Evolutionary conservation across 2,113 vertebrate species (phyloP).

Genomic region (Vidua chalybeata): DNA sequence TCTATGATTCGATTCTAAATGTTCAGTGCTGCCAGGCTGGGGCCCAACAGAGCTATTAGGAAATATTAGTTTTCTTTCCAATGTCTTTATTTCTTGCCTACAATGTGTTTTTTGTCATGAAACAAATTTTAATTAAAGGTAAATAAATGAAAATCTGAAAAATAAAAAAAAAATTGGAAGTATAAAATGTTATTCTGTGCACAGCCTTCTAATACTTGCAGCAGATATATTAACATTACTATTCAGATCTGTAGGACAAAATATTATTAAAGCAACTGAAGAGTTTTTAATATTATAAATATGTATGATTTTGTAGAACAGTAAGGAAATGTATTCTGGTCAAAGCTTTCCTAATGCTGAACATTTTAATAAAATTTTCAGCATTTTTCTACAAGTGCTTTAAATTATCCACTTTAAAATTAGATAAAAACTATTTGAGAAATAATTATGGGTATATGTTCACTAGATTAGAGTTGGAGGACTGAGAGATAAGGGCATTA

Average conservation of each 20-base stretch:
- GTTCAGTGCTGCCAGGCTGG: not conserved
- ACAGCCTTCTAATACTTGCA: conserved; percentile 11
- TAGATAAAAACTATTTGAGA: conserved; percentile 77
- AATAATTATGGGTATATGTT: conserved; percentile 76
- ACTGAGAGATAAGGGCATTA: conserved; percentile 64
- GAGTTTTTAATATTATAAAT: conserved; percentile 77
- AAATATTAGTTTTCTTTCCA: not conserved
- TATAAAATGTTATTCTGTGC: conserved; percentile 19
- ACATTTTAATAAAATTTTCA: conserved; percentile 77
- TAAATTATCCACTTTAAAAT: conserved; percentile 80
- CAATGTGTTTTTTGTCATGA: not conserved
- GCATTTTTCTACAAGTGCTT: conserved; percentile 70
- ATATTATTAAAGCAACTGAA: conserved; percentile 74
- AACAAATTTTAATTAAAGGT: conserved; percentile 40
- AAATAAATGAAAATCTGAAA: conserved; percentile 33
- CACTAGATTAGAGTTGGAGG: conserved; percentile 69
- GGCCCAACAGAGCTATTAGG: not conserved
- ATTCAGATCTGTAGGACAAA: conserved; percentile 67
- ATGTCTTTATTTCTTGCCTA: not conserved
- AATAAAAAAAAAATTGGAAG: not conserved
- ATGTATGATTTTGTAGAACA: conserved; percentile 73
- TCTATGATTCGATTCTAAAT: not conserved
- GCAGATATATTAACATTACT: conserved; percentile 56
- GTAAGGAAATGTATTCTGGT: conserved; percentile 76
- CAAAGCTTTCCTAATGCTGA: conserved; percentile 71